Conservation (phyloP, 1,140 invertebrate species). For the Zaprionus kolodkinae region DNA sequence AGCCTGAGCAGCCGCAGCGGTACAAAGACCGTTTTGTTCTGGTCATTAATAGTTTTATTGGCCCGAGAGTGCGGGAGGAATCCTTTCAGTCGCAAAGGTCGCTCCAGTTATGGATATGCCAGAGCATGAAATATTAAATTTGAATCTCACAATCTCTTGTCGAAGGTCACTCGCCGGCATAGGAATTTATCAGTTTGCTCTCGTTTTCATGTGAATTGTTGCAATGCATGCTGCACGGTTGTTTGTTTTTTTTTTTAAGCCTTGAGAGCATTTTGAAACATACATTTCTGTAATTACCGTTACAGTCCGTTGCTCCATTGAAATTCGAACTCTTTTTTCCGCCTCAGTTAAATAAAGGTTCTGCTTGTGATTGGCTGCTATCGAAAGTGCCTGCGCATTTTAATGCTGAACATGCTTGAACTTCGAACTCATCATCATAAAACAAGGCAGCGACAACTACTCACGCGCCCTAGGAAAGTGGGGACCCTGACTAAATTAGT, state of each 20-base stretch:
- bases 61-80: slow-evolving; percentile 30
- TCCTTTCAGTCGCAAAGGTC: slow-evolving; percentile 54
- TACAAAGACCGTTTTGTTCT: slow-evolving; percentile 77
- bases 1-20: slow-evolving; percentile 39
- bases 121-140: slow-evolving; percentile 74
- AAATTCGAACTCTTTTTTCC: slow-evolving; percentile 58
- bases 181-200: slow-evolving; percentile 72
- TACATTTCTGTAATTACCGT: slow-evolving; percentile 32
- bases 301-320: slow-evolving; percentile 6
- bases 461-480: slow-evolving; percentile 13
- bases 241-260: slow-evolving; percentile 23
- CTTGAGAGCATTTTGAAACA: slow-evolving; percentile 48
- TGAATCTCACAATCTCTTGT: slow-evolving; percentile 50
- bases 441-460: slow-evolving; percentile 69
- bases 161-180: slow-evolving; percentile 65
- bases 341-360: slow-evolving; percentile 8
- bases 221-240: slow-evolving; percentile 2
- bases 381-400: slow-evolving; percentile 35
- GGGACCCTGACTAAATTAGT: slow-evolving; percentile 68
- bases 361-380: slow-evolving; percentile 29
- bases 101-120: slow-evolving; percentile 69
- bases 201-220: slow-evolving; percentile 63
- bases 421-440: slow-evolving; percentile 81
- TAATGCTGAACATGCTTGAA: slow-evolving; percentile 77
- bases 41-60: slow-evolving; percentile 82